Percentiles rank a stretch among this genome's conserved stretches.
Conservation (phyloP, 1,140 invertebrate genomes). For the Drosophila persimilis region DNA sequence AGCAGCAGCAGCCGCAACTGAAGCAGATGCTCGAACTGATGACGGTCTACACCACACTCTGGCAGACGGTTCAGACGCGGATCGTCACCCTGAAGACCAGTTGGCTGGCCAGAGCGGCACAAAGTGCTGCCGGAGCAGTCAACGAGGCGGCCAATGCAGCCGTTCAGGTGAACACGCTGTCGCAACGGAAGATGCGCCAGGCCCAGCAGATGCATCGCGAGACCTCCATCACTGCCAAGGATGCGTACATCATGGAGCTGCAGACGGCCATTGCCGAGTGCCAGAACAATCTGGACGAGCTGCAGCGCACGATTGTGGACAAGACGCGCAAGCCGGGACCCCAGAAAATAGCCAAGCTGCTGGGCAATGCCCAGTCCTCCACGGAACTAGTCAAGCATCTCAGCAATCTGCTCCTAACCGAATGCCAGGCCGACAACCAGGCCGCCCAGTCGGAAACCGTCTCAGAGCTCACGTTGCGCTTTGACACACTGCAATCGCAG, state of each 20-base stretch:
- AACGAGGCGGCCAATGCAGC: conserved; percentile 89
- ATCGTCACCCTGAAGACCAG: conserved; percentile 84
- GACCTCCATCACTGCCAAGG: conserved; percentile 89
- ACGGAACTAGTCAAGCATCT: conserved; percentile 92
- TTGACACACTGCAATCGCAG: conserved; percentile 87
- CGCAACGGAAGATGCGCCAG: conserved; percentile 80
- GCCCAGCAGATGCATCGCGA: conserved; percentile 83
- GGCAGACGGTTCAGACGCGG: conserved; percentile 86
- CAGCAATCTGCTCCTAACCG: conserved; percentile 88
- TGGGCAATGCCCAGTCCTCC: conserved; percentile 88
- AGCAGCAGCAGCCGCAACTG: conserved; percentile 84
- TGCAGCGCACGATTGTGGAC: conserved; percentile 84
- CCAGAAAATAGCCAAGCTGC: conserved; percentile 86
- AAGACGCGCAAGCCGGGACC: conserved; percentile 84
- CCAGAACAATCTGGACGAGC: conserved; percentile 84
- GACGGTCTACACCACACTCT: conserved; percentile 87
- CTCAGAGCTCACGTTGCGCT: conserved; percentile 86
- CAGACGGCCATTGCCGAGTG: conserved; percentile 87
- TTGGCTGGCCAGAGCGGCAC: conserved; percentile 71
- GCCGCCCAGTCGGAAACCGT: conserved; percentile 88
- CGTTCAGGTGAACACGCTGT: conserved; percentile 91
- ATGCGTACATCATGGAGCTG: conserved; percentile 90
- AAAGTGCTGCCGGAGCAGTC: conserved; percentile 83
- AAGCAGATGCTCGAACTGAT: conserved; percentile 86
- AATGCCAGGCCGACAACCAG: conserved; percentile 88